Conservation (phyloP, 2,888 invertebrate genomes). For the Galerucella nymphaeae region DNA sequence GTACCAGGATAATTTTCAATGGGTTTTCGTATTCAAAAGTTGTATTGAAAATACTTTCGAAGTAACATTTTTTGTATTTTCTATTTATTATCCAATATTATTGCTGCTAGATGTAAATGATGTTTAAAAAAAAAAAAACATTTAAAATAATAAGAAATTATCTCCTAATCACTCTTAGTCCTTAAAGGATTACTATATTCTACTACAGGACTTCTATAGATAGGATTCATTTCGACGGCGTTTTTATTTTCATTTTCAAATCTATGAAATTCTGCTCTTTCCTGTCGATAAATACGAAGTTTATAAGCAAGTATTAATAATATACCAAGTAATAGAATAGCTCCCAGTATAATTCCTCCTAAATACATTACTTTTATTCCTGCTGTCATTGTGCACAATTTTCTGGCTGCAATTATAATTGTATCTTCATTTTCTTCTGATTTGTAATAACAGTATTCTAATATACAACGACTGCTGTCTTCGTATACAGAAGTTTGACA, state of each 20-base stretch:
- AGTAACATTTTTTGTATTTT: too few relatives aligned
- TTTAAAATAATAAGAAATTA: not conserved
- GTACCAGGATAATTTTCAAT: too few relatives aligned
- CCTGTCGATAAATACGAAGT: constrained; percentile 39
- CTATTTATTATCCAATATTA: too few relatives aligned
- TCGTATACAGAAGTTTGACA: constrained; percentile 28
- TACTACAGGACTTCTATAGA: constrained; percentile 65
- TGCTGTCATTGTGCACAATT: constrained; percentile 41
- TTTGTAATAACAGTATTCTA: constrained; percentile 44
- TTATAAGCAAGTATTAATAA: constrained; percentile 42
- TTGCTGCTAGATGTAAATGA: too few relatives aligned
- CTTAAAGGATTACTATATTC: constrained; percentile 52
- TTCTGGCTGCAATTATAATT: constrained; percentile 36
- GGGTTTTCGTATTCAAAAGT: too few relatives aligned
- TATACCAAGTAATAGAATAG: constrained; percentile 41
- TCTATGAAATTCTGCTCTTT: constrained; percentile 46
- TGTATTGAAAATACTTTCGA: too few relatives aligned
- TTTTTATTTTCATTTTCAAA: constrained; percentile 36
- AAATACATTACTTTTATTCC: constrained; percentile 33
- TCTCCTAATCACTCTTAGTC: constrained; percentile 26
- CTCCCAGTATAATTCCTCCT: constrained; percentile 26
- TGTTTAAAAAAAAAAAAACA: too few relatives aligned
- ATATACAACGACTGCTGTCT: constrained; percentile 38
- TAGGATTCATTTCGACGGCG: constrained; percentile 65
- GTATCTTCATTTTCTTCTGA: constrained; percentile 28